phyloP scores from a whole-genome alignment of 2,888 invertebrate species.

The Boloria selene region DNA sequence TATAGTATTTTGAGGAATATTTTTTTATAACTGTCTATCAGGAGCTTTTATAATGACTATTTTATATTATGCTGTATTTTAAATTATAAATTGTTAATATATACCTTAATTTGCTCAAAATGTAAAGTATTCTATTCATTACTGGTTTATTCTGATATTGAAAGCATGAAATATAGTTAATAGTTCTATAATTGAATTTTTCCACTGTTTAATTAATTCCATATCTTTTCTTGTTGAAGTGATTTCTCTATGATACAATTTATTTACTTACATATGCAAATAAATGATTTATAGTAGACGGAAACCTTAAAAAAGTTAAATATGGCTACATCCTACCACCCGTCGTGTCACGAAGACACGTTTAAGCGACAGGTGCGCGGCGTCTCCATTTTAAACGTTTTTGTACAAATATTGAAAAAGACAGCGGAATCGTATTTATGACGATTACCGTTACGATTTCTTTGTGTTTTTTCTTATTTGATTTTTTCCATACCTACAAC shows the following conservation, averaged over 20 bases:
- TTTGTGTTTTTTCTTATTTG: background rate
- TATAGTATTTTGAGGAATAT: too few species aligned
- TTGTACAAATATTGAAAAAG: conserved; percentile 15
- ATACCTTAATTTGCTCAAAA: too few species aligned
- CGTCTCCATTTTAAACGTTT: conserved; percentile 14
- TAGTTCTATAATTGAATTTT: too few species aligned
- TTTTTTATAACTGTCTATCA: too few species aligned
- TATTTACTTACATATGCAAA: conserved; percentile 6
- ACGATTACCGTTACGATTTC: conserved; percentile 14
- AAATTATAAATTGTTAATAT: too few species aligned
- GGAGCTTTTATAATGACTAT: too few species aligned
- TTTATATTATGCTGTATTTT: too few species aligned
- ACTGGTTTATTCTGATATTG: too few species aligned
- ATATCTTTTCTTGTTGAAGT: too few species aligned
- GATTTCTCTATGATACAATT: background rate
- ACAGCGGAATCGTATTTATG: conserved; percentile 5
- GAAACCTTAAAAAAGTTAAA: conserved; percentile 15
- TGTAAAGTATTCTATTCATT: too few species aligned
- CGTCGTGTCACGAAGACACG: conserved; percentile 20
- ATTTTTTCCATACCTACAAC: background rate
- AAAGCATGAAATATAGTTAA: too few species aligned
- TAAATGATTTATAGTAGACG: conserved; percentile 10
- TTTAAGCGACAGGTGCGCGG: conserved; percentile 27
- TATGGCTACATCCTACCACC: conserved; percentile 10
- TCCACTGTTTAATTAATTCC: too few species aligned